These are phyloP conservation scores for Lordiphosa clarofinis DNA, from an alignment of 1,140 invertebrate genomes.

Conservation along the genomic window DNA sequence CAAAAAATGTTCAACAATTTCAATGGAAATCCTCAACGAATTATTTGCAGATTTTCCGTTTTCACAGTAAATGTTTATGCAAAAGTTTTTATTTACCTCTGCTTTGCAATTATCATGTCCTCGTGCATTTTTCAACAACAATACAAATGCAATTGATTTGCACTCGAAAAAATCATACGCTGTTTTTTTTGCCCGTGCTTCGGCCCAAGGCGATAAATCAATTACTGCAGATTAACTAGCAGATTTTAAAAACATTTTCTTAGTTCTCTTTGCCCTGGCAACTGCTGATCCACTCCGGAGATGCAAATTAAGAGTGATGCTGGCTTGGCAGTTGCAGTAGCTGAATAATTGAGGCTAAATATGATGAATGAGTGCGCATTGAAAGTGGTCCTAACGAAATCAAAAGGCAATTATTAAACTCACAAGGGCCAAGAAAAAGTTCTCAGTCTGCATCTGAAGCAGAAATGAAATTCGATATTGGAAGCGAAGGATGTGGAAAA, in stretches of 20 bases:
- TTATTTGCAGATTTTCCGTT: constrained; percentile 45
- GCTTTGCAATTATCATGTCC: constrained; percentile 16
- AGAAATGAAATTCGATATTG: neutral
- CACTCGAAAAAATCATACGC: constrained; percentile 3
- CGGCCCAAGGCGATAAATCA: constrained; percentile 63
- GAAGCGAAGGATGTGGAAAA: no score
- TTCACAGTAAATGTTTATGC: constrained; percentile 44
- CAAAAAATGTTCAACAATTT: constrained; percentile 15
- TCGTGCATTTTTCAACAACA: constrained; percentile 43
- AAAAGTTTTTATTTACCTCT: constrained; percentile 34
- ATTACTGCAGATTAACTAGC: constrained; percentile 51
- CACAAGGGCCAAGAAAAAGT: neutral
- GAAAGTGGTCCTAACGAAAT: constrained; percentile 27
- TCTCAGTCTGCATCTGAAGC: neutral
- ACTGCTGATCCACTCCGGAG: constrained; percentile 30
- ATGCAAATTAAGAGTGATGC: constrained; percentile 35
- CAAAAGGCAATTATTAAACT: constrained; percentile 33
- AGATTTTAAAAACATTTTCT: constrained; percentile 50
- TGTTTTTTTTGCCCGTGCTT: constrained; percentile 33
- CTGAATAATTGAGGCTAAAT: constrained; percentile 51
- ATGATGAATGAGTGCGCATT: constrained; percentile 67
- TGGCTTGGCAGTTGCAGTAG: constrained; percentile 24
- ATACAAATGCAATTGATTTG: constrained; percentile 40
- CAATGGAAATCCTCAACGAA: constrained; percentile 12
- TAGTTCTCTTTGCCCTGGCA: constrained; percentile 21